A percentile compares a stretch with the other conserved stretches of the same genome.
phyloP scores from a whole-genome alignment of 1,140 invertebrate species.

The Drosophila albomicans region DNA sequence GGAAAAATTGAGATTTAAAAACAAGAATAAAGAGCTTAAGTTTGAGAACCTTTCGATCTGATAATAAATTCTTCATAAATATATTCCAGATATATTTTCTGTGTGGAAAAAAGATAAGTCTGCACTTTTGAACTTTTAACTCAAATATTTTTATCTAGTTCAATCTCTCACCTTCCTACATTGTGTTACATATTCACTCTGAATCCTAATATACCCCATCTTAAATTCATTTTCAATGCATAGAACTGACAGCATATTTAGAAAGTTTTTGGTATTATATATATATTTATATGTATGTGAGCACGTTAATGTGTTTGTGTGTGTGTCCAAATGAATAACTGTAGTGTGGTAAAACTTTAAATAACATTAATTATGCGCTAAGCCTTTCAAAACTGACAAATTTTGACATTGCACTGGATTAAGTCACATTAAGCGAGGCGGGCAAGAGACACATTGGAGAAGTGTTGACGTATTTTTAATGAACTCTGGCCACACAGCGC shows the following conservation, averaged over 20 bases:
- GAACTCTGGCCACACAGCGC: slow-evolving; percentile 44
- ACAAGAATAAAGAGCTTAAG: no score
- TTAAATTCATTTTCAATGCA: neutral
- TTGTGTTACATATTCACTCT: no score
- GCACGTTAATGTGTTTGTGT: neutral
- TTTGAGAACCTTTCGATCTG: no score
- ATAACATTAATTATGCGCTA: slow-evolving; percentile 62
- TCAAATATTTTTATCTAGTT: no score
- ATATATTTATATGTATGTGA: slow-evolving; percentile 1
- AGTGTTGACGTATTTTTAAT: slow-evolving; percentile 51
- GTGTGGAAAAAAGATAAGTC: no score
- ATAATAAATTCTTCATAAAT: no score
- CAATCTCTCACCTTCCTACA: neutral
- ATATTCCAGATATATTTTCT: no score
- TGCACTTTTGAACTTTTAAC: no score
- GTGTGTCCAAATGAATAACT: slow-evolving; percentile 14
- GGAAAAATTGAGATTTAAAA: no score
- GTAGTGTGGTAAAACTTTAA: slow-evolving; percentile 45
- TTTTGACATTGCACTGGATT: slow-evolving; percentile 58
- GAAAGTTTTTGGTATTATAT: slow-evolving; percentile 42
- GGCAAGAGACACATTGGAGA: slow-evolving; percentile 29
- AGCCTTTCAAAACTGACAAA: slow-evolving; percentile 57
- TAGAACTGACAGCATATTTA: slow-evolving; percentile 48
- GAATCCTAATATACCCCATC: neutral
- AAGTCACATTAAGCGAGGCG: slow-evolving; percentile 40